Percentiles rank a stretch among this genome's conserved stretches.
These are phyloP conservation scores for Collichthys lucidus DNA, from an alignment of 2,113 vertebrate species.

Conservation along the genomic window DNA sequence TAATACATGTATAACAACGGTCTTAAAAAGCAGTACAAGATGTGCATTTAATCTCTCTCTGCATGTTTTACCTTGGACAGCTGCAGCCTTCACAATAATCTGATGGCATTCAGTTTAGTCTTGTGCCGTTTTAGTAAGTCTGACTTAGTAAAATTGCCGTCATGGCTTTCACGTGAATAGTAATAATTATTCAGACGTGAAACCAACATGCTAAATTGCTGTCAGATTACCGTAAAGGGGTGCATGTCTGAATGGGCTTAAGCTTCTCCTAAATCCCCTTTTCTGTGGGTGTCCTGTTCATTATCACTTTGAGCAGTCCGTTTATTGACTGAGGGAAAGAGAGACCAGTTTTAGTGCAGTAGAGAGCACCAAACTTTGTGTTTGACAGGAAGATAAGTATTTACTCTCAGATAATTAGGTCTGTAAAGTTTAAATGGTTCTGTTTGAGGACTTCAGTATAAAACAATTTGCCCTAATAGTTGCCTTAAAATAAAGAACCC, in stretches of 20 bases:
- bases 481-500: slow-evolving; percentile 14
- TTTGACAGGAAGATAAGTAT: slow-evolving; percentile 1
- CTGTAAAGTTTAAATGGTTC: not conserved
- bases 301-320: slow-evolving; percentile 6
- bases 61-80: not conserved
- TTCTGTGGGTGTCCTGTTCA: not conserved
- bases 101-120: not conserved
- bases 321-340: not conserved
- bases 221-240: not conserved
- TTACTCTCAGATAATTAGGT: not conserved
- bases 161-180: not conserved
- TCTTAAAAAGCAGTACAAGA: not conserved
- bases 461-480: not conserved
- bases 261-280: not conserved
- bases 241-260: not conserved
- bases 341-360: not conserved
- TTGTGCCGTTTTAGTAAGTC: not conserved
- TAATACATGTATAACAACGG: not conserved
- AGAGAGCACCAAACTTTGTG: not conserved
- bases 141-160: not conserved
- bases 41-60: not conserved
- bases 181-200: slow-evolving; percentile 6
- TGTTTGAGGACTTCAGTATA: not conserved
- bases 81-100: not conserved
- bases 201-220: not conserved